phyloP scores from a whole-genome alignment of 2,113 vertebrate species.

The Mus musculus region DNA sequence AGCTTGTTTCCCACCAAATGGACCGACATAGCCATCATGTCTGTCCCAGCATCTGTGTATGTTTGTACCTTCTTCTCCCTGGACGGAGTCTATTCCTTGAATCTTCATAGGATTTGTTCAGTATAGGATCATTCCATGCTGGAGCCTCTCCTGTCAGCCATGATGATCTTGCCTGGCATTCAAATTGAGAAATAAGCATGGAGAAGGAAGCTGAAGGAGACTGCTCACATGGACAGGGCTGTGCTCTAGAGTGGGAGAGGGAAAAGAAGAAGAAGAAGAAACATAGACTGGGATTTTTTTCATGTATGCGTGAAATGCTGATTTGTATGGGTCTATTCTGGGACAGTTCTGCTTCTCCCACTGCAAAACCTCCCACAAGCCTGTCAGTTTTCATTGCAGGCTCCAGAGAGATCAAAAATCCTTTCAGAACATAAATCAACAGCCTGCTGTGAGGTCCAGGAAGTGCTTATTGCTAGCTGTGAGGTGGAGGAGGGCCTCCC shows the following conservation, averaged over 20 bases:
- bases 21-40: background rate
- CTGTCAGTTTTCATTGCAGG: background rate
- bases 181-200: background rate
- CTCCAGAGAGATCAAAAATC: background rate
- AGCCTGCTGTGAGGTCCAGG: background rate
- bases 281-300: background rate
- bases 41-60: background rate
- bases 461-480: background rate
- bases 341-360: background rate
- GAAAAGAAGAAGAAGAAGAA: background rate
- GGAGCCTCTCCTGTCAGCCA: background rate
- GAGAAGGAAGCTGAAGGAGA: background rate
- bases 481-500: too few relatives aligned
- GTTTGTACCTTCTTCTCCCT: background rate
- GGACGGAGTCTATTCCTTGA: background rate
- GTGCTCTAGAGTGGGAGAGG: background rate
- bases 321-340: background rate
- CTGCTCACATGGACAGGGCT: background rate
- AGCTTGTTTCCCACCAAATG: background rate
- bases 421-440: background rate
- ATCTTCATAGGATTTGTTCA: background rate
- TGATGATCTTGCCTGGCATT: background rate
- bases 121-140: background rate
- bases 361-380: background rate
- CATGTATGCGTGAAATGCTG: background rate